Evolutionary conservation across 2,113 vertebrate genomes (phyloP), one percentile per base, ranked within the genome.

Genomic region (Indri indri): DNA sequence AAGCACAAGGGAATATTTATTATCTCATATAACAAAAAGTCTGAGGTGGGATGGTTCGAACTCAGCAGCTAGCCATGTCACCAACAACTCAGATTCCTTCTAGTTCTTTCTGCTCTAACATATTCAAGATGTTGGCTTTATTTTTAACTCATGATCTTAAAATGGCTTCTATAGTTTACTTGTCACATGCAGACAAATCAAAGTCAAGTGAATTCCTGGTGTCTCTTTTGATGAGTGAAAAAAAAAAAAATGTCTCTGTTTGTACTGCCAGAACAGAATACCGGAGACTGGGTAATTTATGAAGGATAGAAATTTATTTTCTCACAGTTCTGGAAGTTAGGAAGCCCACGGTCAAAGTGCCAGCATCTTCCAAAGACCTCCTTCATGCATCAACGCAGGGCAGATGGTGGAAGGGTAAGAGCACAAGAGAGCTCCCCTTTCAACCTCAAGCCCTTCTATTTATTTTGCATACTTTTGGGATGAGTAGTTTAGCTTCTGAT

Each of bases 101-200:
- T 66, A 95, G 59, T 74, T 83, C 17, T 83, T 91, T 94, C 34
- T 77, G 12, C 10, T 81, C 17, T 87, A 52, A 88, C 23, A 47
- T 74, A 40, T 89, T 86, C 34, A 82, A 61, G 23, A 61, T 34
- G 8, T 66, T 66, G n/a, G 52, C 37, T 90, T 94, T 95, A 94
- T 84, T 81, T 97, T 94, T 85, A 95, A 84, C 65, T 89, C 40
- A 47, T 32, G 20, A 11, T 88, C 84, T 90, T 90, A 73, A 87
- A 63, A 87, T 77, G 85, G 11, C 1, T 57, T 95, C 40, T 89
- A n/a, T 59, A 71, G 50, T 73, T 88, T 57, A 92, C n/a, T 66
- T 96, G 66, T 82, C 66, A 92, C 47, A 68, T 27, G 27, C 22
- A 96, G 54, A 93, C 18, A 74, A 5, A 94, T 34, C 59, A 85